Evolutionary conservation across 2,888 invertebrate species (phyloP), one percentile per base, ranked within the genome.

Genomic region (Dynastes tityus): DNA sequence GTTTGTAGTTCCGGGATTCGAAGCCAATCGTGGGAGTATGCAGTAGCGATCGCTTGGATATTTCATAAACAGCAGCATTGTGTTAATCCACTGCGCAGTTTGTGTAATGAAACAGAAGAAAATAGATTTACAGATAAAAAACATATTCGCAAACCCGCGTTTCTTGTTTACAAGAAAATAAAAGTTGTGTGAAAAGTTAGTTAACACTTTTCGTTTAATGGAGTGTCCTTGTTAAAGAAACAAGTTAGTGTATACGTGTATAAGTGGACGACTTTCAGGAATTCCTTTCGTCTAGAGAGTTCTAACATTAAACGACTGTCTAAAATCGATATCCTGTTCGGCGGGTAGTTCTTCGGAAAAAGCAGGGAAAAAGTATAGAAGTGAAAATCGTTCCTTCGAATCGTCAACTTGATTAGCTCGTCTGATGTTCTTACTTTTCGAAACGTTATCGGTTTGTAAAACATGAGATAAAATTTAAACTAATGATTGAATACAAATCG

Each of bases 261-360:
- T n/a, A 58, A 22, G 55, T 58, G 22, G 16, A 27, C 53, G 65
- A 13, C 37, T 32, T 64, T 32, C 40, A 67, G 40, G 22, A 67
- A 67, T 67, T 40, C 65, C n/a, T 67, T 16, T 67, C 45, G 40
- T 16, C 45, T 40, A 45, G 40, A 67, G 22, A 45, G 65, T 67
- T 67, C 45, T 16, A 45, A 45, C 65, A 45, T 67, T 67, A 67
- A 40, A 16, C 16, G 45, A 67, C 45, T 22, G 45, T 22, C 40
- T 40, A 45, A 40, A 67, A 67, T 67, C 65, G 22, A 67, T 67
- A 67, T 40, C 40, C 5, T 45, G 40, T 40, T 16, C 45, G 22
- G 45, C 22, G 9, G 22, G 65, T 40, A 22, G 45, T 45, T 8
- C 22, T 58, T 58, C 4, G 16, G 55, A 22, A 11, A 22, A 58